Conservation (phyloP, 2,888 invertebrate genomes). For the Eudiplozoon nipponicum region DNA sequence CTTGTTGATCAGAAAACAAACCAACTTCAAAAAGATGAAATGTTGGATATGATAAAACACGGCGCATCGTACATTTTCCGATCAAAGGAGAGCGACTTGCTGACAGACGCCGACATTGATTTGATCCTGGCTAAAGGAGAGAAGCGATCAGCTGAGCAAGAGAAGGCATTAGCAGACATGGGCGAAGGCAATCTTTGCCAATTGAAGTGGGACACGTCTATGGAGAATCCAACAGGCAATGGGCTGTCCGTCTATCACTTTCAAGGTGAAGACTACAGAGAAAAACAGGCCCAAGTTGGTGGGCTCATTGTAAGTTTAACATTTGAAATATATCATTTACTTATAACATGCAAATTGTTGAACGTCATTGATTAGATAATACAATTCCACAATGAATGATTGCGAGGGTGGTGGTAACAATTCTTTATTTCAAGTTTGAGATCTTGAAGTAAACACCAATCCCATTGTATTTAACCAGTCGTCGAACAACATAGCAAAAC, state of each 20-base stretch:
- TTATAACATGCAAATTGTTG: too few species aligned
- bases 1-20: slow-evolving; percentile 46
- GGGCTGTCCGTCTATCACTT: slow-evolving; percentile 66
- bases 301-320: too few species aligned
- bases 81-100: slow-evolving; percentile 60
- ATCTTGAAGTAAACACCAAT: too few species aligned
- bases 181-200: slow-evolving; percentile 65
- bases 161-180: slow-evolving; percentile 50
- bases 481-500: too few species aligned
- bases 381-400: too few species aligned
- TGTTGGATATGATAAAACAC: slow-evolving; percentile 88
- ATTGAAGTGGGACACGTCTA: slow-evolving; percentile 48
- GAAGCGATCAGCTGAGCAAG: slow-evolving; percentile 31
- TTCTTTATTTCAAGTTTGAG: too few species aligned
- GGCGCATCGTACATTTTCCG: slow-evolving; percentile 97
- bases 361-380: too few species aligned
- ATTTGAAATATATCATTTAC: too few species aligned
- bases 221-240: slow-evolving; percentile 19
- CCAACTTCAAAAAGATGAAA: slow-evolving; percentile 80
- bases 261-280: slow-evolving; percentile 71
- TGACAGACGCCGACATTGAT: slow-evolving; percentile 92
- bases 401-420: too few species aligned
- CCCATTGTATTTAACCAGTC: too few species aligned
- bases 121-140: slow-evolving; percentile 62
- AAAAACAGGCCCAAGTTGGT: too few species aligned